A percentile compares a stretch with the other conserved stretches of the same genome.
These are phyloP conservation scores for Agrotis clavis DNA, from an alignment of 2,888 invertebrate genomes.

Conservation along the genomic window DNA sequence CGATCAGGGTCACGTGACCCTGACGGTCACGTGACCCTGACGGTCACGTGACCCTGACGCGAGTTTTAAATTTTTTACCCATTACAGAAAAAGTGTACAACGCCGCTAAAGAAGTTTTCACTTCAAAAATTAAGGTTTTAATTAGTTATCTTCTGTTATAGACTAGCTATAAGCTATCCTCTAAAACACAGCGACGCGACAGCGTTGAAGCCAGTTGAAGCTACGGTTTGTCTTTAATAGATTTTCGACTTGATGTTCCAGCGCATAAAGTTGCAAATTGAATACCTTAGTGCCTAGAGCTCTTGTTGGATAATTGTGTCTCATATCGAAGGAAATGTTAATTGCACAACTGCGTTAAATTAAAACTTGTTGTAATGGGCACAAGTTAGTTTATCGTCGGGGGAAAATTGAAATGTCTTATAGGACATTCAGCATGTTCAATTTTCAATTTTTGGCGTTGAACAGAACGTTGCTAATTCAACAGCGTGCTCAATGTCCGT, in stretches of 20 bases:
- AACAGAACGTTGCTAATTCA: not conserved
- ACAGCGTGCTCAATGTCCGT: not conserved
- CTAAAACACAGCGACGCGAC: no score
- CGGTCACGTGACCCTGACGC: no score
- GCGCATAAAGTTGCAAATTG: no score
- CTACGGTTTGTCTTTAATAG: no score
- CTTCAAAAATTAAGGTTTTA: not conserved
- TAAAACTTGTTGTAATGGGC: constrained; percentile 30
- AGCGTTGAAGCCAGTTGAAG: no score
- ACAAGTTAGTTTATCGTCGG: not conserved
- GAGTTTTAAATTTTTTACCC: no score
- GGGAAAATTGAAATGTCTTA: not conserved
- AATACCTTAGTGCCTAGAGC: no score
- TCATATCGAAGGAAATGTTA: constrained; percentile 37
- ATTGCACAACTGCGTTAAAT: constrained; percentile 38
- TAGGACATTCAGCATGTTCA: not conserved
- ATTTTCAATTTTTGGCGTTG: not conserved
- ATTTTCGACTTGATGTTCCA: no score
- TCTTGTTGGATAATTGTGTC: not conserved
- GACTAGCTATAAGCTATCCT: not conserved
- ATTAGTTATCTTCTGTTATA: constrained; percentile 5
- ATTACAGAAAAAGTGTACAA: no score
- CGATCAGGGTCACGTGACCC: no score
- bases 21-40: no score
- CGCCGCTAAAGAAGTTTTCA: no score